These are phyloP conservation scores for Benthosema pterotum DNA, from an alignment of 2,797 vertebrate species.

Conservation along the genomic window DNA sequence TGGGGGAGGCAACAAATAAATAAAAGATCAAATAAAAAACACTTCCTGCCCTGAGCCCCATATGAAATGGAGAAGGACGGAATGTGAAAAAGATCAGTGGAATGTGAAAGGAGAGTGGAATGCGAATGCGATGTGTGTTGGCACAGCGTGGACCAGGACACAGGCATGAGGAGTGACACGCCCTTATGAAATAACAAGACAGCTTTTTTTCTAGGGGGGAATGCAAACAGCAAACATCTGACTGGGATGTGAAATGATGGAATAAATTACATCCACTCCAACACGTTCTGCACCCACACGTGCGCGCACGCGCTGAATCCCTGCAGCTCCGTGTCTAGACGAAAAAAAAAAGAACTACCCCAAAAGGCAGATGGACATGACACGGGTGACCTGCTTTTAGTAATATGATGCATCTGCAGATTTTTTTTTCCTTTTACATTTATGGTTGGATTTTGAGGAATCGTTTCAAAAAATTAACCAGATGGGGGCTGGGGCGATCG, in stretches of 20 bases:
- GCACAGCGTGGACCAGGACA: slow-evolving; percentile 18
- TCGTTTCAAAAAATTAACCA: no score
- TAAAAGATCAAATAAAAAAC: slow-evolving; percentile 12
- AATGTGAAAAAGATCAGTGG: slow-evolving; percentile 46
- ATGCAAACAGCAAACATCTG: slow-evolving; percentile 22
- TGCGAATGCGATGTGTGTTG: slow-evolving; percentile 11
- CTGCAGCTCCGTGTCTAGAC: no score
- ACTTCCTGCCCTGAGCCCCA: no score
- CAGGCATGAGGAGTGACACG: slow-evolving; percentile 28
- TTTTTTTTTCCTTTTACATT: no score
- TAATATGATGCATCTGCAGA: no score
- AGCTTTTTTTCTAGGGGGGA: slow-evolving; percentile 35
- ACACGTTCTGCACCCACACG: no score
- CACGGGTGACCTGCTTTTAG: no score
- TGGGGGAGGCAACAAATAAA: slow-evolving; percentile 24
- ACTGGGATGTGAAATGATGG: not conserved
- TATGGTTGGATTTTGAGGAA: no score
- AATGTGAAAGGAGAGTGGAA: slow-evolving; percentile 29
- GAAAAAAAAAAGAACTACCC: no score
- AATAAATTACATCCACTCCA: not conserved
- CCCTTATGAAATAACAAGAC: slow-evolving; percentile 37
- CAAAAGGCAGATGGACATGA: no score
- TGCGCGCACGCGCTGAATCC: not conserved
- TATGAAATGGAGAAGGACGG: slow-evolving; percentile 29
- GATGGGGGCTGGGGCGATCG: no score